Evolutionary conservation across 2,113 vertebrate genomes (phyloP).

Genomic region (Lampris megalopsis): DNA sequence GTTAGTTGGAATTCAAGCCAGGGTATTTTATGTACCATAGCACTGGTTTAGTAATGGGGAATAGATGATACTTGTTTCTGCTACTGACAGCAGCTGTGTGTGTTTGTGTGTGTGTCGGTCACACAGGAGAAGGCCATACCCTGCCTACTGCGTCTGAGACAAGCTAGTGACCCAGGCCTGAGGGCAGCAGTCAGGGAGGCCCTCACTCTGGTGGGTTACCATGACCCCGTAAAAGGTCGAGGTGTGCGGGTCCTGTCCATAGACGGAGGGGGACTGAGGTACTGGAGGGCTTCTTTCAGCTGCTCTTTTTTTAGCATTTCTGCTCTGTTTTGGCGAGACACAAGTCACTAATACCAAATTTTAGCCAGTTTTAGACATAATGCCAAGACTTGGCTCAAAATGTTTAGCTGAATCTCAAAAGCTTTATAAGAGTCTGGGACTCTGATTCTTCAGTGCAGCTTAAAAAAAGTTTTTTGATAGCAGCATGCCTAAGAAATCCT

Average conservation of each 20-base stretch:
- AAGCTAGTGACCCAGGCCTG: slow-evolving; percentile 87
- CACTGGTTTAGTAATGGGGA: too few species aligned
- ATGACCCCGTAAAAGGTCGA: slow-evolving; percentile 89
- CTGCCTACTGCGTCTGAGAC: slow-evolving; percentile 88
- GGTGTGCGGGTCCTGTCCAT: slow-evolving; percentile 92
- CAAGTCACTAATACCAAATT: not conserved
- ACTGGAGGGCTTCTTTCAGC: not conserved
- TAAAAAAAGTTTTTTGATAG: too few species aligned
- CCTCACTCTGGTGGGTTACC: slow-evolving; percentile 90
- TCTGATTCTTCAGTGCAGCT: too few species aligned
- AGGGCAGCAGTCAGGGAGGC: slow-evolving; percentile 92
- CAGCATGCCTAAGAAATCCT: not conserved
- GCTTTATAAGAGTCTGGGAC: too few species aligned
- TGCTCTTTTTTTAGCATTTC: too few species aligned
- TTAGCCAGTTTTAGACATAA: not conserved
- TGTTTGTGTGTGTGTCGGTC: slow-evolving; percentile 34
- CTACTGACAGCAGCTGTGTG: slow-evolving; percentile 15
- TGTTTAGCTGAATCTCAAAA: slow-evolving; percentile 5
- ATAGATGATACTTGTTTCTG: not conserved
- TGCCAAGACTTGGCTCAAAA: not conserved
- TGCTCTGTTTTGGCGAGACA: not conserved
- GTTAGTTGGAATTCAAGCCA: too few species aligned
- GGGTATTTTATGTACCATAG: too few species aligned
- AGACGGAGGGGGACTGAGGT: slow-evolving; percentile 91
- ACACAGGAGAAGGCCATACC: slow-evolving; percentile 90